Percentiles rank a stretch among this genome's conserved stretches.
These are phyloP conservation scores for Oreamnos americanus DNA, from an alignment of 2,113 vertebrate species.

Conservation along the genomic window DNA sequence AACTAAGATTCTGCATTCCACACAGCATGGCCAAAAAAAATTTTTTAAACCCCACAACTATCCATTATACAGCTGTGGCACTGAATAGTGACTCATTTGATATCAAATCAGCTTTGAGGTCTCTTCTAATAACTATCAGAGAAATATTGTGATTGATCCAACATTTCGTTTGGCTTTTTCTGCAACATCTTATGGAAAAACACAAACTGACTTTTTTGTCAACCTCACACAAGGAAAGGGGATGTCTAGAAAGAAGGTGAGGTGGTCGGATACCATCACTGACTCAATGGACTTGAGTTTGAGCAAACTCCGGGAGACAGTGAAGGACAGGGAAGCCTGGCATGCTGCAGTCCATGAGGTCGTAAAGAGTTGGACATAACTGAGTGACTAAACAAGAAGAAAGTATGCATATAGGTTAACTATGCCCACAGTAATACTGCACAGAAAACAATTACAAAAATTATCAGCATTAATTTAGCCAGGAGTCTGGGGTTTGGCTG, in stretches of 20 bases:
- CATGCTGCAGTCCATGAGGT: neutral
- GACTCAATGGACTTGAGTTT: neutral
- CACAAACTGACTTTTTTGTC: neutral
- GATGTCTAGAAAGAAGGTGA: neutral
- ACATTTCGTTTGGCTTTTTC: neutral
- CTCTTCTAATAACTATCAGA: neutral
- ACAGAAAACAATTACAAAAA: neutral
- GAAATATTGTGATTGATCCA: neutral
- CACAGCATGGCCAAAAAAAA: neutral
- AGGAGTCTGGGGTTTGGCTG: neutral
- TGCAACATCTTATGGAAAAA: neutral
- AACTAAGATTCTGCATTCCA: neutral
- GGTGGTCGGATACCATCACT: neutral
- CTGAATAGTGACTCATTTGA: neutral
- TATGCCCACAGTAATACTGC: neutral
- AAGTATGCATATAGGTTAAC: neutral
- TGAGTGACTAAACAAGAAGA: neutral
- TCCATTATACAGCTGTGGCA: neutral
- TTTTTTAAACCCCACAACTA: neutral
- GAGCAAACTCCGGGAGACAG: neutral
- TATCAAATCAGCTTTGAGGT: neutral
- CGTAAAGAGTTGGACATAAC: neutral
- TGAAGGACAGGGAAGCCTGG: neutral
- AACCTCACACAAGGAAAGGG: neutral
- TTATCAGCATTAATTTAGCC: neutral